phyloP scores from a whole-genome alignment of 1,140 invertebrate species.

The fruit fly (Drosophila melanogaster) region DNA sequence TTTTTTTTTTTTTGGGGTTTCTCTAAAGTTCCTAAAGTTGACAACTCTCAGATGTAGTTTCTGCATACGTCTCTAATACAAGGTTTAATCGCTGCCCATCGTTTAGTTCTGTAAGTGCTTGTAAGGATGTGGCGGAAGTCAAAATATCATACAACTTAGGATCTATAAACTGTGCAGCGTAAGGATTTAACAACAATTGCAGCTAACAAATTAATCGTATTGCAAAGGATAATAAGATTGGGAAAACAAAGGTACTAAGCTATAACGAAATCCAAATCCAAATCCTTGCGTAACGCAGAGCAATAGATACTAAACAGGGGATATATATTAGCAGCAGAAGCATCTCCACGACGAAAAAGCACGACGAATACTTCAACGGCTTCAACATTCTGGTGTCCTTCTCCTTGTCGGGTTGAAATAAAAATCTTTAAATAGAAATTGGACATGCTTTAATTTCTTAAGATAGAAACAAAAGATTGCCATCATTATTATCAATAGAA shows the following conservation, averaged over 20 bases:
- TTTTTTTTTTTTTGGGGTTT: conserved; percentile 17
- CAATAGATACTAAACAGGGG: conserved; percentile 34
- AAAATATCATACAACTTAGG: conserved; percentile 59
- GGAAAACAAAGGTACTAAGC: background rate
- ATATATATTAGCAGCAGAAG: conserved; percentile 49
- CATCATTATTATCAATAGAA: too few species aligned
- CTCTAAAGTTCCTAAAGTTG: conserved; percentile 19
- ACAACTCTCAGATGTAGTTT: conserved; percentile 3
- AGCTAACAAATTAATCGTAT: conserved; percentile 55
- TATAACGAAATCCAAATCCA: background rate
- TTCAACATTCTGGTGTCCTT: conserved; percentile 40
- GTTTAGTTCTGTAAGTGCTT: conserved; percentile 5
- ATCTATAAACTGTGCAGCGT: conserved; percentile 34
- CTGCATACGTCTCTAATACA: conserved; percentile 30
- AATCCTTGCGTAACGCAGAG: background rate
- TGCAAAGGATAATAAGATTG: conserved; percentile 43
- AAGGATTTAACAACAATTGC: conserved; percentile 66
- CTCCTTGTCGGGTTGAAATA: conserved; percentile 22
- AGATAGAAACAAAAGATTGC: background rate
- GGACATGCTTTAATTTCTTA: background rate
- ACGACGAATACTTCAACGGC: conserved; percentile 27
- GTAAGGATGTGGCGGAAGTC: conserved; percentile 2
- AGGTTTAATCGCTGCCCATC: conserved; percentile 9
- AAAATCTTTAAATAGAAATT: conserved; percentile 26
- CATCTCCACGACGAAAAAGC: conserved; percentile 45